A percentile compares a stretch with the other conserved stretches of the same genome.
Evolutionary conservation across 2,113 vertebrate genomes (phyloP).

Genomic region (Poeciliopsis prolifica): DNA sequence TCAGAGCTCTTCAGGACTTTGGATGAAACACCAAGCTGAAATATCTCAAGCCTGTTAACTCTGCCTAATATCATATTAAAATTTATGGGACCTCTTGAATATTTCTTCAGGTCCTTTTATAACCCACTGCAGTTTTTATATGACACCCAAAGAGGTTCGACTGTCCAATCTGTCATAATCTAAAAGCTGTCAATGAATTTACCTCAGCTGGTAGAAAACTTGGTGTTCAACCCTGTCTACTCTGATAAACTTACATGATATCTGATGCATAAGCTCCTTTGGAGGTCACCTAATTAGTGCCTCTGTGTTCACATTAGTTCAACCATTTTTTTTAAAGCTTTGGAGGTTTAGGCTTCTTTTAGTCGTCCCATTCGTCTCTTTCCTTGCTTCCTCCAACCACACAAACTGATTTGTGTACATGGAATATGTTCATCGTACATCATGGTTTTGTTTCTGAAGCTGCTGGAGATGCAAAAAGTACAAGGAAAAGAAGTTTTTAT

Average conservation of each 20-base stretch:
- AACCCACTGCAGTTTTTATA: neutral
- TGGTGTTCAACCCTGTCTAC: neutral
- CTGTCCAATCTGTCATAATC: neutral
- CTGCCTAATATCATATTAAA: neutral
- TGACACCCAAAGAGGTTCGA: neutral
- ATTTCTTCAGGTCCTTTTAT: neutral
- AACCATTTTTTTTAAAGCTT: too few species aligned
- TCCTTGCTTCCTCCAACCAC: constrained; percentile 28
- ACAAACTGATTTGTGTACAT: constrained; percentile 12
- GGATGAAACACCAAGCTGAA: neutral
- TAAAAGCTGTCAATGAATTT: neutral
- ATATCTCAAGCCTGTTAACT: neutral
- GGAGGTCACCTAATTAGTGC: too few species aligned
- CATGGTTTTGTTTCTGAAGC: constrained; percentile 10
- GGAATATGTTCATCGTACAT: neutral
- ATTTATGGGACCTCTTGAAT: neutral
- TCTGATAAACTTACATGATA: too few species aligned
- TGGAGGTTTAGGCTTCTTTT: neutral
- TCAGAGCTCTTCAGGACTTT: neutral
- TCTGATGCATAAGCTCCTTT: too few species aligned
- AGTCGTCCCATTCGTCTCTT: neutral
- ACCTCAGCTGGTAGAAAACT: neutral
- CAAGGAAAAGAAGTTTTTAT: neutral
- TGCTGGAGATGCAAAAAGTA: constrained; percentile 9
- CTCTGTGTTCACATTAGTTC: neutral